Evolutionary conservation across 1,140 invertebrate genomes (phyloP).

Genomic region (Lepidostoma basale): DNA sequence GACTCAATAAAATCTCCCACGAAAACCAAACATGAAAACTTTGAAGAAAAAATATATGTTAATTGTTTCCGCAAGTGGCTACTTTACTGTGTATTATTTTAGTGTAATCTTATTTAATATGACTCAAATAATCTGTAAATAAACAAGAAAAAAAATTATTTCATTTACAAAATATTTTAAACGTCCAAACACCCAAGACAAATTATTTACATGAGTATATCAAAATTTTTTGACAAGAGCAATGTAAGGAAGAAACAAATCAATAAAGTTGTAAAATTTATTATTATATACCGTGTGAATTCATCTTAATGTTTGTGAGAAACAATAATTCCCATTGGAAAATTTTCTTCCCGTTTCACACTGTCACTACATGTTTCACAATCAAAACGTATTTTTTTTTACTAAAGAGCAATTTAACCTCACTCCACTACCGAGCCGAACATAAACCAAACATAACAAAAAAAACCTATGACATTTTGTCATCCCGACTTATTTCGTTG

Average conservation of each 20-base stretch:
- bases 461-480: constrained; percentile 32
- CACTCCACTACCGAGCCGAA: neutral
- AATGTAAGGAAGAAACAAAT: constrained; percentile 17
- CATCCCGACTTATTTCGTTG: neutral
- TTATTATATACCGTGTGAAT: constrained; percentile 18
- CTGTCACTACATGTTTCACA: neutral
- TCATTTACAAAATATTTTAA: neutral
- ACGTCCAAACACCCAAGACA: neutral
- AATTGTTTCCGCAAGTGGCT: too few relatives aligned
- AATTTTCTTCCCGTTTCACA: constrained; percentile 5
- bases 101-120: too few relatives aligned
- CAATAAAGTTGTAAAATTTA: constrained; percentile 17
- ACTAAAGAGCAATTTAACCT: constrained; percentile 18
- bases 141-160: too few relatives aligned
- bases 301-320: constrained; percentile 12
- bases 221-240: neutral
- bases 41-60: too few relatives aligned
- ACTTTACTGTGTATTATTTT: too few relatives aligned
- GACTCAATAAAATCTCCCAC: too few relatives aligned
- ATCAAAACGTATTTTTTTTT: neutral
- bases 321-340: neutral
- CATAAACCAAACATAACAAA: constrained; percentile 31
- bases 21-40: too few relatives aligned
- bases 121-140: too few relatives aligned
- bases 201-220: neutral